These are phyloP conservation scores for Drosophila buzzatii DNA, from an alignment of 2,888 invertebrate genomes.

Conservation along the genomic window DNA sequence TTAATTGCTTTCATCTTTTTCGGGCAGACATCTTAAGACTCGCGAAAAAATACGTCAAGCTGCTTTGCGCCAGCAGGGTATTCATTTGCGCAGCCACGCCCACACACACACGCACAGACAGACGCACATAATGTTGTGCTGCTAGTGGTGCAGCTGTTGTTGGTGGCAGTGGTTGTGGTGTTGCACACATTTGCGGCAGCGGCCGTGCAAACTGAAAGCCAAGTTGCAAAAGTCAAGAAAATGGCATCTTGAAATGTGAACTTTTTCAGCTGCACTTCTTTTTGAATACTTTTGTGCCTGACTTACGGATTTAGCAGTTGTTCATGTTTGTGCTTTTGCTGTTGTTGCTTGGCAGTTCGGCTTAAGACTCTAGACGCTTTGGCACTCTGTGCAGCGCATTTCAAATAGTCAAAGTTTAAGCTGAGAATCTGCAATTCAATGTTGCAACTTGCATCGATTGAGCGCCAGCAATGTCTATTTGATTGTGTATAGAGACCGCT, in stretches of 20 bases:
- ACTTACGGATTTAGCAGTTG: constrained; percentile 63
- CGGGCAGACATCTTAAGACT: not conserved
- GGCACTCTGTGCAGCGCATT: constrained; percentile 63
- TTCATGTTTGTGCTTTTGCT: constrained; percentile 10
- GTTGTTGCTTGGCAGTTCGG: constrained; percentile 28
- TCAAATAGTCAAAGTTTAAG: constrained; percentile 64
- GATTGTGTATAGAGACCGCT: constrained; percentile 36
- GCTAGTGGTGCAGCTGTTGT: constrained; percentile 26
- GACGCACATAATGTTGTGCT: constrained; percentile 29
- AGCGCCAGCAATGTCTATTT: constrained; percentile 48
- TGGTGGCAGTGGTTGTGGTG: constrained; percentile 30
- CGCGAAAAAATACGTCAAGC: not conserved
- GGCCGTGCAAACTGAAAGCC: constrained; percentile 62
- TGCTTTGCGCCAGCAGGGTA: constrained; percentile 35
- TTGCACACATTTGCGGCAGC: constrained; percentile 58
- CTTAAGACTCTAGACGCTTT: constrained; percentile 43
- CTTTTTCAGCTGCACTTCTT: constrained; percentile 79
- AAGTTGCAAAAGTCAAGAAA: constrained; percentile 68
- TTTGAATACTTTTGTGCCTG: constrained; percentile 77
- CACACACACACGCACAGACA: constrained; percentile 28
- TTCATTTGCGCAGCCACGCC: constrained; percentile 36
- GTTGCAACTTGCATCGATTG: constrained; percentile 49
- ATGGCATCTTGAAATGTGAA: constrained; percentile 81
- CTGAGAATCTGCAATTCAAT: constrained; percentile 76
- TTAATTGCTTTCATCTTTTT: not conserved